Evolutionary conservation across 2,797 vertebrate genomes (phyloP), one percentile per base, ranked within the genome.

Genomic region (Podarcis siculus): DNA sequence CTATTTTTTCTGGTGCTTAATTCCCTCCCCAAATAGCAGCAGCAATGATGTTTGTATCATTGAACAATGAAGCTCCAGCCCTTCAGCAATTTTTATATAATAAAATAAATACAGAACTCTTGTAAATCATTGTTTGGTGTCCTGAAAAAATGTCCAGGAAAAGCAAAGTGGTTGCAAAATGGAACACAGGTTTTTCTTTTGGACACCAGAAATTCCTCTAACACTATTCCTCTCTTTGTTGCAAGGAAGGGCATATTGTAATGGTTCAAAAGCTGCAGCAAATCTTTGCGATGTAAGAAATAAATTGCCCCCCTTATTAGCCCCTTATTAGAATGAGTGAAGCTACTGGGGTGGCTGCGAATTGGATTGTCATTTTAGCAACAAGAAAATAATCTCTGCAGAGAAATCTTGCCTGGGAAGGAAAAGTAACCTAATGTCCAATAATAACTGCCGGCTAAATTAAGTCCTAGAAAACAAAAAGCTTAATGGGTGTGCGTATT

Each of bases 251-350:
- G 89, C 82, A 83, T 76, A 23, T 71, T 61, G 67, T 83, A 94
- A 91, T 90, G 72, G 82, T 87, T 92, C 91, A 61, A 86, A 92
- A 95, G 87, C 89, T 86, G 72, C 89, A 83, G 91, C 69, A 90
- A 94, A 90, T 80, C 89, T 95, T 93, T 89, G 89, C 85, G 85
- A 89, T 85, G 92, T 94, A 95, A 91, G 85, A 92, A 94, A 81
- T 87, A 94, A 94, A 95, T 86, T 93, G 91, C 86, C 93, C 88
- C 25, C 85, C 93, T 90, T 93, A 89, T 91, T 93, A 92, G 90
- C 82, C 81, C 86, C 90, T 94, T 94, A 92, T 91, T 93, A 75
- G 89, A 93, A 92, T 92, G 94, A 93, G 79, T 94, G 89, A 93
- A 93, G 92, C 87, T 93, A 85, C 91, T 92, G 86, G 78, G 92